Evolutionary conservation across 53 echinoderm and acorn worm species (phyloP).

Genomic region (Actinopyga echinites): DNA sequence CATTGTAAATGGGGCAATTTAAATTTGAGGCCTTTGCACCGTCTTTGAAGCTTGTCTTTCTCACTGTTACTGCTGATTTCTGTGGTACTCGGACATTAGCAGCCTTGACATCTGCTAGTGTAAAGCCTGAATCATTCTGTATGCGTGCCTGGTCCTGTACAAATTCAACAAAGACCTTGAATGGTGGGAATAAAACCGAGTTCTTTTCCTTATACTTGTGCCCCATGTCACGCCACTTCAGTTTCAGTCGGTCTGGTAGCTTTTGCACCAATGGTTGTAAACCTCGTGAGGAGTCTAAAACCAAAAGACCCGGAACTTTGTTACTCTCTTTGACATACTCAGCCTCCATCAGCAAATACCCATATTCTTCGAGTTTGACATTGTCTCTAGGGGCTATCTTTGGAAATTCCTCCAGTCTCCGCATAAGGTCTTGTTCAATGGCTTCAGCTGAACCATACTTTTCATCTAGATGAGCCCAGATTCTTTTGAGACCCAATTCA

Average conservation of each 20-base stretch:
- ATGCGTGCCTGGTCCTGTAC: constrained; percentile 58
- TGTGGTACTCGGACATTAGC: constrained; percentile 1
- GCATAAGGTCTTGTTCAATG: constrained; percentile 52
- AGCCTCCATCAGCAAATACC: constrained; percentile 56
- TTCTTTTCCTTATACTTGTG: constrained; percentile 55
- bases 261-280: constrained; percentile 58
- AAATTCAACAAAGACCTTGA: constrained; percentile 61
- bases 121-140: constrained; percentile 65
- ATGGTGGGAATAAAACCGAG: constrained; percentile 44
- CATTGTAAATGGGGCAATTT: constrained; percentile 65
- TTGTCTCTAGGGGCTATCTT: constrained; percentile 47
- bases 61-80: constrained; percentile 43
- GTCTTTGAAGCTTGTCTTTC: constrained; percentile 49
- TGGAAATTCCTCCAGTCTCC: constrained; percentile 50
- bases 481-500: constrained; percentile 52
- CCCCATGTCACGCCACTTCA: constrained; percentile 54
- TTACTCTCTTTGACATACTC: constrained; percentile 57
- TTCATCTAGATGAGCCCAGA: constrained; percentile 51
- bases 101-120: constrained; percentile 31
- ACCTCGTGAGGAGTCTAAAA: constrained; percentile 57
- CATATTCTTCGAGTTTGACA: constrained; percentile 62
- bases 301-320: constrained; percentile 47
- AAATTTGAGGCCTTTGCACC: not conserved
- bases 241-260: constrained; percentile 53
- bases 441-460: constrained; percentile 66